Evolutionary conservation across 2,113 vertebrate genomes (phyloP).

Genomic region (Leptosomus discolor): DNA sequence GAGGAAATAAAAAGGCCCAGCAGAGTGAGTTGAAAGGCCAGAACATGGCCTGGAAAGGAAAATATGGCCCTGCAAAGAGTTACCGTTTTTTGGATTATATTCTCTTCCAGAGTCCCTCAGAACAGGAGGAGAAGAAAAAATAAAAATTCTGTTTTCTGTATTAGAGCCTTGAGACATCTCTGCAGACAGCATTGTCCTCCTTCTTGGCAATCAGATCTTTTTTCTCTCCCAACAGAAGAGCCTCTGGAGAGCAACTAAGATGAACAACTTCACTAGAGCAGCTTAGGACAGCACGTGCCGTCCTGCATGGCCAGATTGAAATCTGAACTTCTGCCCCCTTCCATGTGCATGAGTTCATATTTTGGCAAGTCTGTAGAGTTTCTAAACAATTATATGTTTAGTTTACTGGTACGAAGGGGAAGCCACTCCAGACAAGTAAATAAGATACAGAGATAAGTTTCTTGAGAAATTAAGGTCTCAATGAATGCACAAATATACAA

Average conservation of each 20-base stretch:
- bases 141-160: not conserved
- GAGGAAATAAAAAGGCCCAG: not conserved
- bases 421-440: conserved; percentile 35
- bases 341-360: conserved; percentile 27
- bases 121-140: not conserved
- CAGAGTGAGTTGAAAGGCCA: not conserved
- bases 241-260: conserved; percentile 53
- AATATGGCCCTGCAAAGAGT: not conserved
- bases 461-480: conserved; percentile 38
- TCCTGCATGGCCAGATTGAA: conserved; percentile 20
- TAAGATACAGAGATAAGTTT: conserved; percentile 33
- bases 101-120: not conserved
- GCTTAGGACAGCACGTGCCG: conserved; percentile 44
- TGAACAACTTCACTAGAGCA: not conserved
- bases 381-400: conserved; percentile 62
- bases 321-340: conserved; percentile 57
- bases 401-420: conserved; percentile 24
- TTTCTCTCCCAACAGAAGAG: conserved; percentile 57
- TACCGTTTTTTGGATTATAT: not conserved
- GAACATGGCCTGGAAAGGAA: not conserved
- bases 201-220: conserved; percentile 45
- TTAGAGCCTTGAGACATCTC: not conserved
- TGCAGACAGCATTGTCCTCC: not conserved
- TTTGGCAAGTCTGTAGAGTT: conserved; percentile 44
- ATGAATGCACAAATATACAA: conserved; percentile 49